phyloP scores from a whole-genome alignment of 2,113 vertebrate genomes.

The Pithys albifrons region DNA sequence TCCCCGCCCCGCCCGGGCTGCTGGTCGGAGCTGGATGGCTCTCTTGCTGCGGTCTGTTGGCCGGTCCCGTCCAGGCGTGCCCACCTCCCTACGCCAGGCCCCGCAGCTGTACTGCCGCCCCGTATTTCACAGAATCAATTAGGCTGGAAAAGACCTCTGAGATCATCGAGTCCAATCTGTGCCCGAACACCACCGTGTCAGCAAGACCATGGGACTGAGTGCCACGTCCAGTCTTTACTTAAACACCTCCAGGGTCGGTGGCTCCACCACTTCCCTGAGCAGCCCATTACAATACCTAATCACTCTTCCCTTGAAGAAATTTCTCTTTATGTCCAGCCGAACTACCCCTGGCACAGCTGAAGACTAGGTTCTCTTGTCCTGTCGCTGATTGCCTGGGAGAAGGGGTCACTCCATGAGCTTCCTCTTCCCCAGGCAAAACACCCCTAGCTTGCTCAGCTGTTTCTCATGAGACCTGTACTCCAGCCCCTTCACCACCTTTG shows the following conservation, averaged over 20 bases:
- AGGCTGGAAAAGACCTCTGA: background rate
- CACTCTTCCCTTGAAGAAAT: background rate
- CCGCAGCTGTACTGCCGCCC: rapidly evolving
- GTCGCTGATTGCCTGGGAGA: background rate
- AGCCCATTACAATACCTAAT: background rate
- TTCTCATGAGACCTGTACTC: background rate
- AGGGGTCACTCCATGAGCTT: background rate
- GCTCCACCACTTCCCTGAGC: background rate
- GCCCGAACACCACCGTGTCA: background rate
- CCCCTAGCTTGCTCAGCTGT: background rate
- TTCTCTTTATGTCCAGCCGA: background rate
- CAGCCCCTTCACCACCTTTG: background rate
- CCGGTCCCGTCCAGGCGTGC: background rate
- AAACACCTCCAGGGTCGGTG: background rate
- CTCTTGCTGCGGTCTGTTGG: rapidly evolving
- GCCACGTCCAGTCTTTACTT: background rate
- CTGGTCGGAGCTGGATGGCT: rapidly evolving
- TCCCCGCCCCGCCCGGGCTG: background rate
- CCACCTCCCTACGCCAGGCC: rapidly evolving
- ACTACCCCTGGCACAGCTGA: background rate
- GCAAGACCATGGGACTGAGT: background rate
- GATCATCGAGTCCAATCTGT: background rate
- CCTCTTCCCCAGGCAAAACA: background rate
- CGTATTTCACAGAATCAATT: no score
- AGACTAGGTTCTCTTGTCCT: background rate